A percentile compares a stretch with the other conserved stretches of the same genome.
phyloP scores from a whole-genome alignment of 2,113 vertebrate genomes.

The Mobula birostris region DNA sequence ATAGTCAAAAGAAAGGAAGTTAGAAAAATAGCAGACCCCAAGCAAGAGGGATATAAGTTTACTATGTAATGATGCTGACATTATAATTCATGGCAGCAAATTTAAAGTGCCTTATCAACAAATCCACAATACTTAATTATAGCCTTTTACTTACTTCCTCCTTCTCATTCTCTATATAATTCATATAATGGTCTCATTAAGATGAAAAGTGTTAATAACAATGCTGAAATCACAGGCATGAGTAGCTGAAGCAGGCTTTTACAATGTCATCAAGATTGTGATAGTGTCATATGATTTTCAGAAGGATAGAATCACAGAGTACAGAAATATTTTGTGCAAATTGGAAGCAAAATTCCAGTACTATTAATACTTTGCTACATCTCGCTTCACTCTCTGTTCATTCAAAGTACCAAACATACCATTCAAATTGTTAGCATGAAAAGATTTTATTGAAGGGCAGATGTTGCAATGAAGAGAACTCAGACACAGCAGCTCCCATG shows the following conservation, averaged over 20 bases:
- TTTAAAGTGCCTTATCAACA: not conserved
- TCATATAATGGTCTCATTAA: not conserved
- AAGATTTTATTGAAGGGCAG: not conserved
- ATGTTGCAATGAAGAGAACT: too few relatives aligned
- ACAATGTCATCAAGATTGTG: not conserved
- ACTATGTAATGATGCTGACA: not conserved
- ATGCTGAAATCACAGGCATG: not conserved
- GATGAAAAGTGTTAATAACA: conserved; percentile 6
- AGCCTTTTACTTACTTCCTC: not conserved
- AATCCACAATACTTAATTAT: not conserved
- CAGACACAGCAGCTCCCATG: too few relatives aligned
- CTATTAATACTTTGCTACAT: not conserved
- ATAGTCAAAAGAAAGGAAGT: not conserved
- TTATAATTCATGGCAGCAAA: not conserved
- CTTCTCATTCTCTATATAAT: not conserved
- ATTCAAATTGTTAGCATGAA: not conserved
- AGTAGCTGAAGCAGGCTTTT: not conserved
- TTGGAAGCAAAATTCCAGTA: not conserved
- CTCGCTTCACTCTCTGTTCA: not conserved
- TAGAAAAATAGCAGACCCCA: not conserved
- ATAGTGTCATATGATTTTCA: not conserved
- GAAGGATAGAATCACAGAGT: not conserved
- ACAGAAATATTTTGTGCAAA: not conserved
- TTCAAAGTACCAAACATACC: not conserved
- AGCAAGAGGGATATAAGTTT: not conserved